phyloP scores from a whole-genome alignment of 2,797 vertebrate species.

The Labroides dimidiatus region DNA sequence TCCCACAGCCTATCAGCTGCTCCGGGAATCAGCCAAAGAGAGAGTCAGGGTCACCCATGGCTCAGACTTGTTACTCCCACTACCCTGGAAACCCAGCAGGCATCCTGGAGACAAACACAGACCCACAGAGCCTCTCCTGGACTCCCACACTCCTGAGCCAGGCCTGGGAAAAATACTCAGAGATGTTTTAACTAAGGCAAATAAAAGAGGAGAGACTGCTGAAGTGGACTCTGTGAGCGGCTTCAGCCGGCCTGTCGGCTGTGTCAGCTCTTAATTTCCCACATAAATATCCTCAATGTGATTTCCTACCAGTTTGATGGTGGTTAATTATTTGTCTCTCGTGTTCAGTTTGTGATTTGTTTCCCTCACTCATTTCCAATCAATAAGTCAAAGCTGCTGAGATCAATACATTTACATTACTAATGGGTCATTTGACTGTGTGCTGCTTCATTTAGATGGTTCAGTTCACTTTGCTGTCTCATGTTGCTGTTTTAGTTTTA shows the following conservation, averaged over 20 bases:
- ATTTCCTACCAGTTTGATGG: constrained; percentile 15
- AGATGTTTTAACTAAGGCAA: constrained; percentile 51
- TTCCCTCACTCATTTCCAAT: not conserved
- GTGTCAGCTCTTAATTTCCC: constrained; percentile 22
- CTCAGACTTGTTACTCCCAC: constrained; percentile 70
- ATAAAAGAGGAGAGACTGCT: constrained; percentile 53
- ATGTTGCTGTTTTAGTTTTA: too few relatives aligned
- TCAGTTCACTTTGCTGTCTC: too few relatives aligned
- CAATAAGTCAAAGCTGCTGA: not conserved
- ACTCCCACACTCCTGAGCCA: constrained; percentile 68
- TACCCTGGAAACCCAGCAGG: constrained; percentile 76
- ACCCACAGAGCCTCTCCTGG: constrained; percentile 60
- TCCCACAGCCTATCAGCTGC: constrained; percentile 73
- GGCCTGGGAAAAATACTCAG: constrained; percentile 69
- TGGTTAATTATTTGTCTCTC: constrained; percentile 1
- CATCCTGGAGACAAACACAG: constrained; percentile 78
- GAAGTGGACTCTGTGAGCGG: constrained; percentile 45
- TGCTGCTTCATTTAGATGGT: too few relatives aligned
- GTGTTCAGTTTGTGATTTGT: not conserved
- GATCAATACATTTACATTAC: not conserved
- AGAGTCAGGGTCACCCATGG: constrained; percentile 74
- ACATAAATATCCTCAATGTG: constrained; percentile 4
- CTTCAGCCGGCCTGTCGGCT: constrained; percentile 3
- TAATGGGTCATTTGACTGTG: not conserved
- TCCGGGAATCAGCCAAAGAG: constrained; percentile 65